Evolutionary conservation across 1,140 invertebrate species (phyloP), one percentile per base, ranked within the genome.

Genomic region (Dinoponera quadriceps): DNA sequence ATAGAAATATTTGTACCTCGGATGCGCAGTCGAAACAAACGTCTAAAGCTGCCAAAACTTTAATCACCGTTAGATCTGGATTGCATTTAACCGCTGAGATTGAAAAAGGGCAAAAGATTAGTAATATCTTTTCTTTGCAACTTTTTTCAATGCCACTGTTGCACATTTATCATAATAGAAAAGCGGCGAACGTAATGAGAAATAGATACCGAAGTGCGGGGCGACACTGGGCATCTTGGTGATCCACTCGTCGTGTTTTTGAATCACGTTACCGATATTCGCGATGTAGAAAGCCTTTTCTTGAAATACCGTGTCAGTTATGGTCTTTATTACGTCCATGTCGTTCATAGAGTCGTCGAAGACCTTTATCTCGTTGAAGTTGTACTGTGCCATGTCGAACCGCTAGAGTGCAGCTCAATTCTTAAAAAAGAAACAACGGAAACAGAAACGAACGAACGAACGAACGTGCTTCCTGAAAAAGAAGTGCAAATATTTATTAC

Each of bases 11-110:
- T 44, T 29, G 57, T 84, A 96, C 96, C 94, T 96, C 96, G 44
- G 96, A 96, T 1, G 97, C 97, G 92, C 97, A 98, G 90, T 97
- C 97, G 92, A 97, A 98, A 55, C 95, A 95, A 62, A 94, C 93
- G 62, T 96, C 96, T 25, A 97, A 93, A 54, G 95, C 93, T 7
- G 96, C 96, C 18, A 97, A 92, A 57, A 96, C 92, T 91, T 96
- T 95, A 29, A 97, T 92, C 9, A 97, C 94, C 55, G 93, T 94
- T 14, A 94, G 92, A 91, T 96, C 94, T 74, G 96, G 95, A 92
- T 97, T 97, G 83, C 96, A 97, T 93, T 98, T 98, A 57, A 98
- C 95, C 72, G 97, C 97, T 94, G 60, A 91, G 93, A 94, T 92
- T 86, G 73, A 60, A 75, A 86, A 83, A 54, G 63, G 84, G 49